Evolutionary conservation across 2,113 vertebrate genomes (phyloP).

Genomic region (Paratilapia polleni): DNA sequence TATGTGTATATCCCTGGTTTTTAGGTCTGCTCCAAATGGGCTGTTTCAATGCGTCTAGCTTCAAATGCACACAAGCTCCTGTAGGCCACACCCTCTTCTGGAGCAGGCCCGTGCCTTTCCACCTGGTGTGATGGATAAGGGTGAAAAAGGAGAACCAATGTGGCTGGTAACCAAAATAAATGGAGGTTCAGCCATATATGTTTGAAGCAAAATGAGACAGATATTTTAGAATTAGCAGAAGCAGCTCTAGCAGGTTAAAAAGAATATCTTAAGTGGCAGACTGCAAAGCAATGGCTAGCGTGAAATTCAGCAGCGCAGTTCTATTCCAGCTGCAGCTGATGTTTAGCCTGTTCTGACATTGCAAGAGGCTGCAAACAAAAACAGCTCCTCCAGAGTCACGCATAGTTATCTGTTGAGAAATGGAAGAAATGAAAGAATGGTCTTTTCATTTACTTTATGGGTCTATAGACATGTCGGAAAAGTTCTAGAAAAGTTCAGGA

Average conservation of each 20-base stretch:
- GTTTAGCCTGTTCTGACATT: not conserved
- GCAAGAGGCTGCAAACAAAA: not conserved
- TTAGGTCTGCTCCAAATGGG: not conserved
- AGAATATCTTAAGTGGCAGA: not conserved
- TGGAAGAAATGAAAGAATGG: not conserved
- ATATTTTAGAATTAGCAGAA: no score
- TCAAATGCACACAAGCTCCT: not conserved
- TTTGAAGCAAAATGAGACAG: no score
- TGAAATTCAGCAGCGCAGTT: not conserved
- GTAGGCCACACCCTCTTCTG: not conserved
- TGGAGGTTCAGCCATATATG: no score
- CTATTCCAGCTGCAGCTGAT: no score
- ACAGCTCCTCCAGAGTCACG: not conserved
- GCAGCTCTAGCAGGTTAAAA: no score
- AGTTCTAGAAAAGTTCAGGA: no score
- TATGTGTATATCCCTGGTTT: not conserved
- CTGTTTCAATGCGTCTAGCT: not conserved
- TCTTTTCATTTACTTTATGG: not conserved
- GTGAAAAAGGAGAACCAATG: no score
- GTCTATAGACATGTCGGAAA: no score
- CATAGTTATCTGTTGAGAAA: not conserved
- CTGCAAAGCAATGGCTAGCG: not conserved
- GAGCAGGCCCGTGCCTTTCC: no score
- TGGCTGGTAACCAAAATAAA: no score
- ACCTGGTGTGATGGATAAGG: no score